Conservation (phyloP, 1,140 invertebrate genomes). For the Camponotus pennsylvanicus region DNA sequence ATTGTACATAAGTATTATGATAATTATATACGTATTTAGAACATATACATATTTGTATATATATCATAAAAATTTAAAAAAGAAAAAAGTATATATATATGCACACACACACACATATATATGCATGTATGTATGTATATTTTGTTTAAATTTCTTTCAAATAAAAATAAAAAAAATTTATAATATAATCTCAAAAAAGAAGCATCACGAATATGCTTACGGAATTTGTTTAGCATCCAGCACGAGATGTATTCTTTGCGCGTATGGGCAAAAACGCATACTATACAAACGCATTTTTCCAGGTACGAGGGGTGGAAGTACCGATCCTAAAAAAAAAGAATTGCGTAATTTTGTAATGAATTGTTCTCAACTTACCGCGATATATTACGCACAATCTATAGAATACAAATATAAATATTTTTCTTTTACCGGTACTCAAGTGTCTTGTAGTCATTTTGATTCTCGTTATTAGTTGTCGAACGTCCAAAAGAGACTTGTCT, state of each 20-base stretch:
- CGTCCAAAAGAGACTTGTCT: background rate
- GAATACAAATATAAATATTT: background rate
- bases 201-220: conserved; percentile 85
- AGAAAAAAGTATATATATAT: background rate
- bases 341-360: background rate
- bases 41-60: no score
- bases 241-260: conserved; percentile 93
- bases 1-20: no score
- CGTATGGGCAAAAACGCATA: conserved; percentile 96
- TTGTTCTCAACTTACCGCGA: background rate
- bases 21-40: no score
- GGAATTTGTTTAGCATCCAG: conserved; percentile 94
- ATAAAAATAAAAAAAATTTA: background rate
- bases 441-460: conserved; percentile 74
- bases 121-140: no score
- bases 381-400: background rate
- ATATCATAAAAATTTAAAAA: background rate
- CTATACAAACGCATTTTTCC: conserved; percentile 93
- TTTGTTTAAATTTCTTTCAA: background rate
- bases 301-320: conserved; percentile 87
- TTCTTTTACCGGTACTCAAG: conserved; percentile 66
- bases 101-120: background rate
- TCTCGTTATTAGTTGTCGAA: background rate
- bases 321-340: conserved; percentile 87
- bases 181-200: background rate